Conservation (phyloP, 2,113 vertebrate genomes). For the Platysternon megacephalum region DNA sequence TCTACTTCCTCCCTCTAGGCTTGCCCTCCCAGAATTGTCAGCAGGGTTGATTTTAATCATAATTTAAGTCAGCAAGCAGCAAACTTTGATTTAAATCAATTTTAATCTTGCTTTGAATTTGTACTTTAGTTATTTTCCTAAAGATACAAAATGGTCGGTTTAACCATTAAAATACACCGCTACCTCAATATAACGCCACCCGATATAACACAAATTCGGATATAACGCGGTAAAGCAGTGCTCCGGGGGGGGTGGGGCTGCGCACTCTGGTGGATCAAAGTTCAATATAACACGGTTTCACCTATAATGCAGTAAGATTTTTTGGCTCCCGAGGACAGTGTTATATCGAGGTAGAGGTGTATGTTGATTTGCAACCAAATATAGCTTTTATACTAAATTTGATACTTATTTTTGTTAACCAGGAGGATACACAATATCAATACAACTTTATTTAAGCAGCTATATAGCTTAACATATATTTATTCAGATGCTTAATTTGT, state of each 20-base stretch:
- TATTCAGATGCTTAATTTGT: not conserved
- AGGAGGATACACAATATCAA: not conserved
- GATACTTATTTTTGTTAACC: not conserved
- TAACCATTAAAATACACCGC: not conserved
- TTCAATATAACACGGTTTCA: no score
- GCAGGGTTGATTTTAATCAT: not conserved
- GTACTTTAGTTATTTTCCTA: not conserved
- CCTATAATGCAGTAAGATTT: no score
- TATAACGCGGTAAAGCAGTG: no score
- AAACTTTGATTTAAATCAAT: not conserved
- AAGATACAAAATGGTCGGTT: not conserved
- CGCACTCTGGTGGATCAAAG: no score
- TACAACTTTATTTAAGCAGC: not conserved
- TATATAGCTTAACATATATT: not conserved
- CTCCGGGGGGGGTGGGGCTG: no score
- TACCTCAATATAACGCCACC: no score
- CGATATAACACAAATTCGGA: no score
- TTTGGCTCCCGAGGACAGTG: no score
- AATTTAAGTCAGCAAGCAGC: not conserved
- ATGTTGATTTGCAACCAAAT: not conserved
- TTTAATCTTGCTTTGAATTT: not conserved
- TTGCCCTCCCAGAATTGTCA: not conserved
- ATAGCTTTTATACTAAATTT: not conserved
- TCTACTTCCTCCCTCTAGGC: not conserved
- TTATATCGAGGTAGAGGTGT: no score